Conservation (phyloP, 2,888 invertebrate species). For the Furcula furcula region DNA sequence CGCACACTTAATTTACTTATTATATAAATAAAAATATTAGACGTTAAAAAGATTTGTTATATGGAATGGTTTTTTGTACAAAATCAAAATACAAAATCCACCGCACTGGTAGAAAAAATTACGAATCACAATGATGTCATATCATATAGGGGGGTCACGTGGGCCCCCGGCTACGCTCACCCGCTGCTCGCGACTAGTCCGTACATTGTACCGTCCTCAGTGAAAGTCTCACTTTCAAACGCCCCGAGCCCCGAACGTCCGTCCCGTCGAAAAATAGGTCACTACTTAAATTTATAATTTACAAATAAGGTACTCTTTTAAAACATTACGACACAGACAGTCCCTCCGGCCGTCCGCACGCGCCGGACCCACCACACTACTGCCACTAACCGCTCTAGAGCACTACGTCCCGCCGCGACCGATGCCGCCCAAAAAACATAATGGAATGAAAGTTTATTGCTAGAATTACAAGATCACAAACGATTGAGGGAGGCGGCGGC, state of each 20-base stretch:
- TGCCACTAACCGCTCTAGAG: slow-evolving; percentile 75
- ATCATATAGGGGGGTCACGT: slow-evolving; percentile 37
- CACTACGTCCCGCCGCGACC: slow-evolving; percentile 68
- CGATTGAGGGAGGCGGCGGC: slow-evolving; percentile 52
- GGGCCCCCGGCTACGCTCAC: slow-evolving; percentile 14
- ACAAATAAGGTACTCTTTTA: slow-evolving; percentile 78
- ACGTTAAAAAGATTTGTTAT: slow-evolving; percentile 65
- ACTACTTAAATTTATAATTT: slow-evolving; percentile 79
- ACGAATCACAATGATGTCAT: slow-evolving; percentile 69
- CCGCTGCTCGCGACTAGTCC: slow-evolving; percentile 63
- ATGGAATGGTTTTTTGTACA: slow-evolving; percentile 81
- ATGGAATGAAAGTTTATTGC: slow-evolving; percentile 82
- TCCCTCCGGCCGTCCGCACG: slow-evolving; percentile 48
- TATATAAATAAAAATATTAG: slow-evolving; percentile 71
- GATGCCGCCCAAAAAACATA: slow-evolving; percentile 68
- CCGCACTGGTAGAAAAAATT: slow-evolving; percentile 64
- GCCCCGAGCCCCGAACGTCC: slow-evolving; percentile 25
- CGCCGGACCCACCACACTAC: slow-evolving; percentile 48
- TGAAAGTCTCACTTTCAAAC: slow-evolving; percentile 78
- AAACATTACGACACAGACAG: slow-evolving; percentile 68
- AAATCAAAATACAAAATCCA: slow-evolving; percentile 74
- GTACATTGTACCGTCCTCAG: slow-evolving; percentile 64
- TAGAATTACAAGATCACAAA: slow-evolving; percentile 81
- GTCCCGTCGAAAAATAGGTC: slow-evolving; percentile 77
- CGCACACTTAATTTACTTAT: slow-evolving; percentile 67